phyloP scores from a whole-genome alignment of 2,113 vertebrate species.

The Rafetus swinhoei region DNA sequence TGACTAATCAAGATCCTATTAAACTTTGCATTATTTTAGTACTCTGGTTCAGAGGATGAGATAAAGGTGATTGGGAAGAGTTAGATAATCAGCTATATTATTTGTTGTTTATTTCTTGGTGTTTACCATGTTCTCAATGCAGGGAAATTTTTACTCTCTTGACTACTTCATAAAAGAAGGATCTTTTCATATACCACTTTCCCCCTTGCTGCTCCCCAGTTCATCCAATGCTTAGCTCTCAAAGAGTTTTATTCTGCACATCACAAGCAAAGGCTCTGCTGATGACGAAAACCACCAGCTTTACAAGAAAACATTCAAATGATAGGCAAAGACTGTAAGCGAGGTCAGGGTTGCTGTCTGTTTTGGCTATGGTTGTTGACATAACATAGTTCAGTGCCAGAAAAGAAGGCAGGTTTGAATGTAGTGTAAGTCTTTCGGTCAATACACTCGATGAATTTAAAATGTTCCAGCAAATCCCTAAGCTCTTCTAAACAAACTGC shows the following conservation, averaged over 20 bases:
- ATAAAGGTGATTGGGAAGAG: not conserved
- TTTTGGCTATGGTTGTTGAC: conserved; percentile 1
- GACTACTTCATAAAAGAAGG: not conserved
- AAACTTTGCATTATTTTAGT: conserved; percentile 10
- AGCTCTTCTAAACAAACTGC: conserved; percentile 13
- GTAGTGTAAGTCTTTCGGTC: not conserved
- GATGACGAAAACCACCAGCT: not conserved
- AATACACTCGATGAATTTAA: not conserved
- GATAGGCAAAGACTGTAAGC: not conserved
- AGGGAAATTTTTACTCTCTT: conserved; percentile 7
- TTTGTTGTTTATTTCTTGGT: not conserved
- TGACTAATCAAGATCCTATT: not conserved
- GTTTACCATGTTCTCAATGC: not conserved
- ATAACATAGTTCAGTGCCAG: conserved; percentile 41
- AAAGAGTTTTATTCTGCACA: conserved; percentile 27
- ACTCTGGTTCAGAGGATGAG: not conserved
- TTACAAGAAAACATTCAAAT: not conserved
- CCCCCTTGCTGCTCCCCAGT: not conserved
- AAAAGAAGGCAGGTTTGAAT: conserved; percentile 27
- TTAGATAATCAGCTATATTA: not conserved
- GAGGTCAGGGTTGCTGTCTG: conserved; percentile 43
- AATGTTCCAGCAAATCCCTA: not conserved
- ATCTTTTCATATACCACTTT: not conserved
- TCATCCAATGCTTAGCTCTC: not conserved
- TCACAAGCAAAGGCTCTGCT: conserved; percentile 26